phyloP scores from a whole-genome alignment of 2,888 invertebrate species.

The Strigamia transsilvanica region DNA sequence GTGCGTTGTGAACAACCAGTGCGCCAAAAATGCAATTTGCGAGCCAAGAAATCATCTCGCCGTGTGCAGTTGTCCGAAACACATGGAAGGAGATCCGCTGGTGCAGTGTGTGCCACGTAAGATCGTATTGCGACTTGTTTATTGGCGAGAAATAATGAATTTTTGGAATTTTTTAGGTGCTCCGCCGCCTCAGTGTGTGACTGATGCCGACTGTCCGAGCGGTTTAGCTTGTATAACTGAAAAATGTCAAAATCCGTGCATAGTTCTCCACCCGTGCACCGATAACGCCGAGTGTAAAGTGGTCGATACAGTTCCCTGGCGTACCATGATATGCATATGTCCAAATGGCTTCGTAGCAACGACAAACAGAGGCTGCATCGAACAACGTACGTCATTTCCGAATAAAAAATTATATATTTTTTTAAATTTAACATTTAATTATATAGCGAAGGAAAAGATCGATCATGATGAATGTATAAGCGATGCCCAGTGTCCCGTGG shows the following conservation, averaged over 20 bases:
- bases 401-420: not conserved
- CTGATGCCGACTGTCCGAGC: conserved; percentile 84
- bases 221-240: conserved; percentile 84
- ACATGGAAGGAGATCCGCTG: conserved; percentile 63
- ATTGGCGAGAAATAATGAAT: not conserved
- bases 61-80: conserved; percentile 70
- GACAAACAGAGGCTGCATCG: conserved; percentile 57
- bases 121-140: conserved; percentile 7
- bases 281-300: conserved; percentile 62
- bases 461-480: conserved; percentile 79
- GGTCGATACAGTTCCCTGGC: conserved; percentile 59
- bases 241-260: conserved; percentile 86
- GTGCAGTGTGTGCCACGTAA: conserved; percentile 56
- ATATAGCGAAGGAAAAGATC: conserved; percentile 16
- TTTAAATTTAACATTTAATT: not conserved
- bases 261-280: conserved; percentile 71
- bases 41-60: conserved; percentile 68
- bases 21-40: conserved; percentile 74
- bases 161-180: not conserved
- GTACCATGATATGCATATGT: conserved; percentile 60
- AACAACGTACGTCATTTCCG: conserved; percentile 30
- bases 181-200: conserved; percentile 71
- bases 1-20: conserved; percentile 64
- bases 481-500: conserved; percentile 84
- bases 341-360: conserved; percentile 58